These are phyloP conservation scores for Plestiodon gilberti DNA, from an alignment of 2,113 vertebrate genomes.

Conservation along the genomic window DNA sequence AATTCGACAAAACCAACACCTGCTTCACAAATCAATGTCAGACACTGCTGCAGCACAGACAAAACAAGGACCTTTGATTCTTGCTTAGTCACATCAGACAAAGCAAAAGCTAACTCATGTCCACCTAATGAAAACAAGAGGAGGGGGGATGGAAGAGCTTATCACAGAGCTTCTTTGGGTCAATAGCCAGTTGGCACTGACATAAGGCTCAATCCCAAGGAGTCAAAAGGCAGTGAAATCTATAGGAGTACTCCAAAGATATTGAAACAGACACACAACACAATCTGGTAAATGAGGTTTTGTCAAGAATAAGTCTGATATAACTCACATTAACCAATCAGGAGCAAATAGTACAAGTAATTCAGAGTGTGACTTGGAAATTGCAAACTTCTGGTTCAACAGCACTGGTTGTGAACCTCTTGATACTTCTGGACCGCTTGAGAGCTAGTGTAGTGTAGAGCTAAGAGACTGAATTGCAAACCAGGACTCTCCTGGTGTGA, in stretches of 20 bases:
- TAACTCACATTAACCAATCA: neutral
- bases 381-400: neutral
- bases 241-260: neutral
- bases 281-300: neutral
- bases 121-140: neutral
- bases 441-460: neutral
- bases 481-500: too few species aligned
- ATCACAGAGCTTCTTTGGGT: neutral
- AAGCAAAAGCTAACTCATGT: neutral
- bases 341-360: neutral
- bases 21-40: neutral
- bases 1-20: neutral
- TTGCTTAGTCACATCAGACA: neutral
- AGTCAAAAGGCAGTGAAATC: neutral
- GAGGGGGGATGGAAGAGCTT: neutral
- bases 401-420: neutral
- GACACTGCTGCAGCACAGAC: neutral
- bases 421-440: neutral
- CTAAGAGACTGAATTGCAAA: too few species aligned
- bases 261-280: neutral
- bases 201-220: neutral
- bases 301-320: neutral
- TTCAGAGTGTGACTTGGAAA: neutral
- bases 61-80: neutral
- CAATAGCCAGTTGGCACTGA: neutral